Evolutionary conservation across 2,797 vertebrate genomes (phyloP).

Genomic region (Oryzias sinensis): DNA sequence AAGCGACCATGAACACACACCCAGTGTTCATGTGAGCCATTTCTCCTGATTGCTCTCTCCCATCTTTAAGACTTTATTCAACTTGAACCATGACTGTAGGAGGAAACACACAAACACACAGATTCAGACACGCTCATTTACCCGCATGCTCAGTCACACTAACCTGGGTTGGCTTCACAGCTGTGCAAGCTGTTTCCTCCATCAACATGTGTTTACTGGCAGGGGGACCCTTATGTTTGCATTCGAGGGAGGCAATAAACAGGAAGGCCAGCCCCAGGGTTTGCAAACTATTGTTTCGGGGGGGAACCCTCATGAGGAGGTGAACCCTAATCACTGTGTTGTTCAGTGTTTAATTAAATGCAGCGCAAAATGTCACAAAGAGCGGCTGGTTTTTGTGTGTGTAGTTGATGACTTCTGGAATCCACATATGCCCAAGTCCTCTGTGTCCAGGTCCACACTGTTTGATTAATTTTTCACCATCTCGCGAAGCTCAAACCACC

Average conservation of each 20-base stretch:
- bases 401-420: conserved; percentile 36
- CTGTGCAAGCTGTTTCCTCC: conserved; percentile 81
- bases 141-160: conserved; percentile 68
- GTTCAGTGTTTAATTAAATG: conserved; percentile 56
- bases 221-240: conserved; percentile 77
- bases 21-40: neutral
- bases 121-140: conserved; percentile 48
- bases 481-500: conserved; percentile 53
- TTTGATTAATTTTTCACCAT: conserved; percentile 71
- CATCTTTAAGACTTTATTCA: conserved; percentile 20
- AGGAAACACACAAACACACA: conserved; percentile 37
- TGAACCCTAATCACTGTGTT: conserved; percentile 48
- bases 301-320: conserved; percentile 33
- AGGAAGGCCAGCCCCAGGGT: conserved; percentile 64
- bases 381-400: conserved; percentile 2
- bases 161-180: conserved; percentile 72
- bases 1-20: conserved; percentile 13
- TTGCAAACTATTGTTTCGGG: conserved; percentile 60
- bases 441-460: conserved; percentile 47
- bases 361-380: conserved; percentile 44
- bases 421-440: conserved; percentile 38
- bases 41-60: conserved; percentile 24
- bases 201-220: conserved; percentile 81
- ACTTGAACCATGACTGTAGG: conserved; percentile 23
- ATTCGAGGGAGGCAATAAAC: conserved; percentile 76